Base-by-base conservation (phyloP, 2,113 vertebrate species). In the Catharus minimus region DNA sequence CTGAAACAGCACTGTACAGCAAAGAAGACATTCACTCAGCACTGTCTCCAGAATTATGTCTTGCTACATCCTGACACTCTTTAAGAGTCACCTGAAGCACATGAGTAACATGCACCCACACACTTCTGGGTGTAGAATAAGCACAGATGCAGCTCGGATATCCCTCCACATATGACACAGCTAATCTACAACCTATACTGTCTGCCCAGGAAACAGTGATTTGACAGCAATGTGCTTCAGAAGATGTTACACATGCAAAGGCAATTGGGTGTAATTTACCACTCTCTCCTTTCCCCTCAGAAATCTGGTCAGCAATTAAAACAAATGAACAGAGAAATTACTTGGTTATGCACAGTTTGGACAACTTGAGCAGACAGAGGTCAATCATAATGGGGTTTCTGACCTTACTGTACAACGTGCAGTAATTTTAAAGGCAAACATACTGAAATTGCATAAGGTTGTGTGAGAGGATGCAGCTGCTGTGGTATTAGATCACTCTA, bases 391-490 rank as follows among this genome's bases (percentile, higher is more conserved):
- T 55, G 33, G 36, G 13, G 47, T 88, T 83, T 78, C 46, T 78
- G 90, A 88, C 33, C 61, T 81, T 68, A 49, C 22, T 57, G 33
- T 53, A 75, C 27, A 61, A 58, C 15, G 8, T 57, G 15, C 77
- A 75, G 66, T 27, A 14, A 61, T 81, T 94, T 94, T 84, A 90
- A 81, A 88, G 30, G 68, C 44, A 91, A 95, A 86, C 27, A 74
- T 32, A 82, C 32, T 83, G 79, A 83, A 88, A 80, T 22, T 71
- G 32, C 50, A 53, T 36, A 67, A 90, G 46, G 57, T 39, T 92
- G 41, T 13, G 1, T 65, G 57, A 92, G 33, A 65, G 15, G 57
- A 68, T 84, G 65, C 74, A 93, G 58, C 69, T 89, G 83, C 58
- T 72, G 41, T 43, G 74, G 9, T 30, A 75, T 88, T 81, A 84